Evolutionary conservation across 2,888 invertebrate species (phyloP), one percentile per base, ranked within the genome.

Genomic region (Drosophila acutilabella): DNA sequence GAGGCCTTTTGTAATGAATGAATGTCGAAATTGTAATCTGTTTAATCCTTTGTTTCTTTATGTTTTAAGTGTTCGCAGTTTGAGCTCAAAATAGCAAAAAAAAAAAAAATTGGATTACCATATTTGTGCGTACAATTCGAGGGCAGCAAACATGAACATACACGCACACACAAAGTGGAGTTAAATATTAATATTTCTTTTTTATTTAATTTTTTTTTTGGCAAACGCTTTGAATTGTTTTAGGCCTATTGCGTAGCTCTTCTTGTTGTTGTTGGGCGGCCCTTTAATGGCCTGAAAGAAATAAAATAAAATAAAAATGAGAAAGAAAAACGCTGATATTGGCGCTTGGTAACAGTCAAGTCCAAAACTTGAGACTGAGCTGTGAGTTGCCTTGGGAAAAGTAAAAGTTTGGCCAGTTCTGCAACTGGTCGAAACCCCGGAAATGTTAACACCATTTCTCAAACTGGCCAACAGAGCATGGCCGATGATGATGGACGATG

Each of bases 391-490:
- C 60, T 64, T 52, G 58, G 64, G 54, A 81, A 82, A 82, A 85
- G 82, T 88, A 82, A 85, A 82, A 88, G 82, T 47, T 57, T 85
- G 68, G 57, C 62, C 44, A 54, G 78, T 81, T 82, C 85, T 81
- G 80, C 85, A 81, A 75, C 81, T 73, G 76, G 82, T 73, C 68
- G 62, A 57, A 77, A 61, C 64, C 64, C 88, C 82, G 82, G 82
- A 83, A 88, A 88, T 83, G 88, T 88, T 80, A 83, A 88, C 86
- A 83, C 68, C 66, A 82, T 87, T 84, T 80, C 64, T 76, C 74
- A 84, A 88, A 71, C 80, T 79, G 60, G 62, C 80, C 62, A 67
- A 76, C 60, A 33, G 36, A 57, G 42, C 16, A 74, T 52, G 61
- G 62, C 73, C 70, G 48, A 73, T 73, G 60, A 52, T 50, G 26